Base-by-base conservation (phyloP, 2,888 invertebrate species). In the Epirrita christyi region DNA sequence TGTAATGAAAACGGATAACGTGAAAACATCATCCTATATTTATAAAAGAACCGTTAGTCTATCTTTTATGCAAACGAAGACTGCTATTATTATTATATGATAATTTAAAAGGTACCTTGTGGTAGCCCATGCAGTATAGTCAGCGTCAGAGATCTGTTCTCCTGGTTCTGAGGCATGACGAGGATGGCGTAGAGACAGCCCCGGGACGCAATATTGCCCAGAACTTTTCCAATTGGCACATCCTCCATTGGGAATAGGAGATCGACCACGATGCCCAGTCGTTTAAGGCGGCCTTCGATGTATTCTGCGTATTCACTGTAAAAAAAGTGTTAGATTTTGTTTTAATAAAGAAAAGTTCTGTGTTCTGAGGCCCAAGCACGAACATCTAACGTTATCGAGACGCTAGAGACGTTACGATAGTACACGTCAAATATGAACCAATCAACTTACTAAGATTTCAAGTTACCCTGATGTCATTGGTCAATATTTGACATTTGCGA, bases 211-310 rank as follows among this genome's bases (percentile, higher is more conserved):
- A 98, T 96, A 76, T 97, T 98, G 7, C 97, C 97, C 28, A 98
- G 87, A 15, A 98, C 91, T 66, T 87, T 90, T 5, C 94, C 94
- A 9, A 98, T 93, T 0, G 97, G 95, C 0, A 97, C 96, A 75
- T 97, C 97, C 78, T 97, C 97, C 85, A 97, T 97, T 0, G 98
- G 97, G 79, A 97, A 97, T n/a, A 98, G 87, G 0, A 98, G 91
- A 79, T 98, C 97, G 0, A 98, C 97, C 3, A 95, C 94, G 50
- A 97, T 92, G 1, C 96, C 96, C 5, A 96, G 83, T 40, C 94
- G 93, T 78, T 97, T 97, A 54, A 98, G 86, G 10, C 96, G 94
- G 37, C 94, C 93, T 81, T 98, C 98, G 61, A 98, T 96, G 73
- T 94, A 95, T 79, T 98, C 98, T 0, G 97, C 98, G 81, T 98